A percentile compares a stretch with the other conserved stretches of the same genome.
Conservation (phyloP, 2,113 vertebrate species). For the Tragulus kanchil region DNA sequence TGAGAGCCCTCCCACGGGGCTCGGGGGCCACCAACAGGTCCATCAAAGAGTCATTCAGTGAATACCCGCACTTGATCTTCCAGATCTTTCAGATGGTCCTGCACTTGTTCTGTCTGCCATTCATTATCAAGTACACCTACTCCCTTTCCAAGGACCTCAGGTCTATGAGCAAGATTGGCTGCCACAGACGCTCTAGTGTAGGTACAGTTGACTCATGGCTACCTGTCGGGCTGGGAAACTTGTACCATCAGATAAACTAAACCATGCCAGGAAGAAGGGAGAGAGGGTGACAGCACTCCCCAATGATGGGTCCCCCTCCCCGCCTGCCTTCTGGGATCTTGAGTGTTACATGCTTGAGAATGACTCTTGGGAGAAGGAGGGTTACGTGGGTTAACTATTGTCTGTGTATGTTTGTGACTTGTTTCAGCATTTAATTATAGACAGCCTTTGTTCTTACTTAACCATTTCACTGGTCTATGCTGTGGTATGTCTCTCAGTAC, state of each 20-base stretch:
- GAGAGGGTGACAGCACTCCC: neutral
- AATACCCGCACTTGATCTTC: conserved; percentile 9
- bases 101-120: conserved; percentile 68
- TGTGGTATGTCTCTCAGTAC: no score
- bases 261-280: neutral
- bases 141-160: neutral
- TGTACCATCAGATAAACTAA: conserved; percentile 10
- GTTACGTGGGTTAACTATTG: neutral
- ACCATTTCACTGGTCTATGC: no score
- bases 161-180: rapidly evolving
- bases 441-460: no score
- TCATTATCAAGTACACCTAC: neutral
- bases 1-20: no score
- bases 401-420: neutral
- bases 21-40: rapidly evolving
- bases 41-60: neutral
- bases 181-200: neutral
- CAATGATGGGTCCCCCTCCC: neutral
- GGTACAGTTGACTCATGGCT: neutral
- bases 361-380: neutral
- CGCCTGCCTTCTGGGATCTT: neutral
- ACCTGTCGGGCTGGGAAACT: rapidly evolving
- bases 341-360: neutral
- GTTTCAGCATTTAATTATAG: neutral
- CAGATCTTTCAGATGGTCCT: neutral